A percentile compares a stretch with the other conserved stretches of the same genome.
Evolutionary conservation across 2,797 vertebrate genomes (phyloP).

Genomic region (Buphagus erythrorhynchus): DNA sequence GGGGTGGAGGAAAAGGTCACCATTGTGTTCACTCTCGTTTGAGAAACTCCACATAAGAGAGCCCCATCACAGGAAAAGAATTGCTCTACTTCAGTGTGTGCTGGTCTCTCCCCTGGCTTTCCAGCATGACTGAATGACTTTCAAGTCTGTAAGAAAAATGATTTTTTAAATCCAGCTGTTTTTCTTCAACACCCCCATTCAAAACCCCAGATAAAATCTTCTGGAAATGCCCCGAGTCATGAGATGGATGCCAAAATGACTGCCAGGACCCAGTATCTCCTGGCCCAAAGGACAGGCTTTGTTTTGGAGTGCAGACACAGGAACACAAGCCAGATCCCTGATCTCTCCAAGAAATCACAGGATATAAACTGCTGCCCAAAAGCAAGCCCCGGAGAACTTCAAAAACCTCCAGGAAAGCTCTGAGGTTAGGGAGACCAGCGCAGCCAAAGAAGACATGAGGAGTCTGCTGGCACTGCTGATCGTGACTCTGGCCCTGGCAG

Average conservation of each 20-base stretch:
- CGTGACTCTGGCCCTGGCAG: slow-evolving; percentile 15
- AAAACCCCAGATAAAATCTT: slow-evolving; percentile 10
- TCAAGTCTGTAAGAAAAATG: not conserved
- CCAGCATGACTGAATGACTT: not conserved
- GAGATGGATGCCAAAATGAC: not conserved
- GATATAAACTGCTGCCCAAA: slow-evolving; percentile 50
- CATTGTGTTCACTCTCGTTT: not conserved
- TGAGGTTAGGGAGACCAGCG: not conserved
- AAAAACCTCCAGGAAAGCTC: slow-evolving; percentile 12
- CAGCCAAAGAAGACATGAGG: slow-evolving; percentile 47
- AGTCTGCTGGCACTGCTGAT: slow-evolving; percentile 24
- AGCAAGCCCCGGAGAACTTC: slow-evolving; percentile 5
- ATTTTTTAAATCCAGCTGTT: not conserved
- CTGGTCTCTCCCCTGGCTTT: not conserved
- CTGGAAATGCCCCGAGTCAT: not conserved
- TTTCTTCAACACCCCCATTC: not conserved
- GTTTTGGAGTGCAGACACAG: slow-evolving; percentile 7
- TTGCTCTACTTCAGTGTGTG: not conserved
- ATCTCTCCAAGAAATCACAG: slow-evolving; percentile 4
- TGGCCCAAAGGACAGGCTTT: not conserved
- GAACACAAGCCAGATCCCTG: slow-evolving; percentile 1
- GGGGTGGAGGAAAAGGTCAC: not conserved
- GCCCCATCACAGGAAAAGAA: not conserved
- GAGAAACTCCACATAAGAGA: not conserved
- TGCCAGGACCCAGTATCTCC: slow-evolving; percentile 8